Conservation (phyloP, 1,140 invertebrate species). For the Doryteuthis pealeii region DNA sequence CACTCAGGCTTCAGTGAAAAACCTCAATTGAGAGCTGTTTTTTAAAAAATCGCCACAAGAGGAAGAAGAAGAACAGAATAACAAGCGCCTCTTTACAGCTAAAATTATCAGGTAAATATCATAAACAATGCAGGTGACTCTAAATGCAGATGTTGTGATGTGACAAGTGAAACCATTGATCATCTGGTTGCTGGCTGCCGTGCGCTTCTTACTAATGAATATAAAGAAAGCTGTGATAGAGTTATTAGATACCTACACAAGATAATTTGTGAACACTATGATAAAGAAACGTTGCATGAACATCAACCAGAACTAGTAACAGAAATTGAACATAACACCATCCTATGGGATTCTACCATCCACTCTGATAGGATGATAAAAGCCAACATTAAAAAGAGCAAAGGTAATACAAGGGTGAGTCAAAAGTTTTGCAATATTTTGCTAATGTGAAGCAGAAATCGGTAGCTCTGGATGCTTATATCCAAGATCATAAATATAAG, state of each 20-base stretch:
- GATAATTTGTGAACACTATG: background rate
- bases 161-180: background rate
- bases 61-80: too few relatives aligned
- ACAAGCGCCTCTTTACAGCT: background rate
- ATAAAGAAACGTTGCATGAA: background rate
- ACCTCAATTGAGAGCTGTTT: too few relatives aligned
- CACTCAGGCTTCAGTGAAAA: too few relatives aligned
- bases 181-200: background rate
- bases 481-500: too few relatives aligned
- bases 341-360: background rate
- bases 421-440: too few relatives aligned
- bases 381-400: too few relatives aligned
- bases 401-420: too few relatives aligned
- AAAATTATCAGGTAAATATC: background rate
- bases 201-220: background rate
- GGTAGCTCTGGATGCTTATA: too few relatives aligned
- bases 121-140: background rate
- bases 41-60: too few relatives aligned
- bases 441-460: too few relatives aligned
- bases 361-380: background rate
- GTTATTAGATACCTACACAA: background rate
- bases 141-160: background rate
- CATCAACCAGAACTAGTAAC: background rate
- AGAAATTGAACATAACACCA: background rate
- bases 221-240: background rate